phyloP scores from a whole-genome alignment of 2,797 vertebrate species.

The Pangasius djambal region DNA sequence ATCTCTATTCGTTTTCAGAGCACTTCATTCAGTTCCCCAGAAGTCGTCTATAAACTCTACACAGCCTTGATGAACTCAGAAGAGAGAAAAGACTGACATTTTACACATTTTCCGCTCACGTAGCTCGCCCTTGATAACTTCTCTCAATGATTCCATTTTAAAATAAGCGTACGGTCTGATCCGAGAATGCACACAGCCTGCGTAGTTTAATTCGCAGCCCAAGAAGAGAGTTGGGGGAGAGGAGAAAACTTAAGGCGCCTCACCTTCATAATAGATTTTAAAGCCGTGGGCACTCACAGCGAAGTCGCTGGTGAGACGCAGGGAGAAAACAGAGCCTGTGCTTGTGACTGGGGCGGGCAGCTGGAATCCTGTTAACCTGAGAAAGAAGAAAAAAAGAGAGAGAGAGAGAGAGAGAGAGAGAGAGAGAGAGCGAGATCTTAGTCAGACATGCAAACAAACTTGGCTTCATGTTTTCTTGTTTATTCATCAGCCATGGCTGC shows the following conservation, averaged over 20 bases:
- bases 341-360: slow-evolving; percentile 95
- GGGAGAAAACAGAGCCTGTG: slow-evolving; percentile 94
- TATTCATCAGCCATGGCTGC: slow-evolving; percentile 8
- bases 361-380: slow-evolving; percentile 98
- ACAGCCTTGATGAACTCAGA: neutral
- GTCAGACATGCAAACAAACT: slow-evolving; percentile 8
- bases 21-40: neutral
- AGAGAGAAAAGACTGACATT: neutral
- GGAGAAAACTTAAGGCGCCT: slow-evolving; percentile 63
- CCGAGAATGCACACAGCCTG: neutral
- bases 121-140: neutral
- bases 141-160: neutral
- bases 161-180: neutral
- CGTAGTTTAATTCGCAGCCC: neutral
- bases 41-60: neutral
- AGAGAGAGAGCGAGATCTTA: neutral
- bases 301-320: slow-evolving; percentile 98
- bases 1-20: neutral
- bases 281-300: slow-evolving; percentile 99
- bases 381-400: slow-evolving; percentile 44
- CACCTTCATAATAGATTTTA: slow-evolving; percentile 98
- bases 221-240: slow-evolving; percentile 9
- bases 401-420: neutral
- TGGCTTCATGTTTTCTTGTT: neutral
- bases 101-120: neutral